Conservation (phyloP, 2,797 vertebrate species). For the Tympanoctomys barrerae region DNA sequence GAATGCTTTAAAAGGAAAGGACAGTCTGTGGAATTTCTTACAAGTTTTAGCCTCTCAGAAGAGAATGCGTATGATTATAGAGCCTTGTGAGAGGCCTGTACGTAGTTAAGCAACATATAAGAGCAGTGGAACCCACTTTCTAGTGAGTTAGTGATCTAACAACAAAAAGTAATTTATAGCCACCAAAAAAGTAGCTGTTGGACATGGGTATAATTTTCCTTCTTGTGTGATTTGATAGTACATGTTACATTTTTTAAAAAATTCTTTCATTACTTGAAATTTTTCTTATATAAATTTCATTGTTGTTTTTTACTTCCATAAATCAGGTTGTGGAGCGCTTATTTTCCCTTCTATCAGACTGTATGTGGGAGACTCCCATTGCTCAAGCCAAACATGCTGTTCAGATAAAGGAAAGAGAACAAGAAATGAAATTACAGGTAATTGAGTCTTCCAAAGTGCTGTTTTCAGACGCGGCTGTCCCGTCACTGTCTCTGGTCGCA, state of each 20-base stretch:
- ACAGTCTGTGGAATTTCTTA: constrained; percentile 9
- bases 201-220: constrained; percentile 13
- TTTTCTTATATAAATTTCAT: constrained; percentile 49
- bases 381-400: constrained; percentile 96
- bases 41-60: background rate
- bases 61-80: background rate
- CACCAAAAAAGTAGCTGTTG: constrained; percentile 8
- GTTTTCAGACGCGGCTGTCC: constrained; percentile 26
- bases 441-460: constrained; percentile 33
- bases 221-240: background rate
- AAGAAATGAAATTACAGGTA: constrained; percentile 96
- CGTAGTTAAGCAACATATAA: background rate
- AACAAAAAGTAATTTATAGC: constrained; percentile 8
- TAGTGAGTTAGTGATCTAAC: background rate
- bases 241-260: too few relatives aligned
- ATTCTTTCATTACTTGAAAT: background rate
- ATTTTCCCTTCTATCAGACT: constrained; percentile 97
- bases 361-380: constrained; percentile 98
- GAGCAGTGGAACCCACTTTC: background rate
- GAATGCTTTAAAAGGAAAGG: constrained; percentile 55
- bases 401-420: constrained; percentile 96
- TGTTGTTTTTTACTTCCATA: constrained; percentile 61
- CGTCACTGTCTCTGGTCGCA: background rate
- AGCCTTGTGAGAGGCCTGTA: background rate
- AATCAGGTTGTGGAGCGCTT: constrained; percentile 95